Evolutionary conservation across 2,113 vertebrate genomes (phyloP), one percentile per base, ranked within the genome.

Genomic region (Petrocephalus microphthalmus): DNA sequence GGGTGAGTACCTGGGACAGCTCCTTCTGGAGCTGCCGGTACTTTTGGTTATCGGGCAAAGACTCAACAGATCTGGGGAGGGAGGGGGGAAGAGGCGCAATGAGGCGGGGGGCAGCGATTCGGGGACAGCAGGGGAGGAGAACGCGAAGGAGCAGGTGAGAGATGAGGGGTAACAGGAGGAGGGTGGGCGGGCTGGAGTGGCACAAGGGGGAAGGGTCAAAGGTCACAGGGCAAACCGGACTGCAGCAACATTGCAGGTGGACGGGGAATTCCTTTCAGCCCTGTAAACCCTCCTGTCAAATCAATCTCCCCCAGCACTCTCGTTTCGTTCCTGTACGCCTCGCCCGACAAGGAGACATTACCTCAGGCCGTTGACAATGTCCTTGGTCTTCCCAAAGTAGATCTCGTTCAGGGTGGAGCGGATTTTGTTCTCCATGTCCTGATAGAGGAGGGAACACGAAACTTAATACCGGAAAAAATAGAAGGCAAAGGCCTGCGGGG

Each of bases 361-460:
- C 98, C 98, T 99, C 93, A 99, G 96, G 90, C 98, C 98, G 7
- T 99, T 99, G 90, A 99, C 98, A 8, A 99, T 99, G 94, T 99
- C 98, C 96, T 99, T 99, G 90, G 98, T 99, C 93, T 99, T 99
- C 85, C 98, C 97, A 92, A 99, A 99, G 95, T 99, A 99, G 94
- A 99, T 99, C 95, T 99, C 98, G 22, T 99, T 99, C 95, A 99
- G 96, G 33, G 98, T 99, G 96, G 98, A 99, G 93, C 98, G 96
- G 95, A 99, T 99, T 96, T 99, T 99, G 93, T 99, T 99, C 95
- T 99, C 98, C 98, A 99, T 99, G 89, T 99, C 98, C 98, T 99
- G 90, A 33, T 90, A 91, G 81, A 51, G 74, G 64, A 3, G 13
- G 22, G 13, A 54, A 47, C 19, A 15, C 19, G n/a, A 29, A 60